Percentiles rank a stretch among this genome's conserved stretches.
These are phyloP conservation scores for Alectoris magna DNA, from an alignment of 2,797 vertebrate species.

Conservation along the genomic window DNA sequence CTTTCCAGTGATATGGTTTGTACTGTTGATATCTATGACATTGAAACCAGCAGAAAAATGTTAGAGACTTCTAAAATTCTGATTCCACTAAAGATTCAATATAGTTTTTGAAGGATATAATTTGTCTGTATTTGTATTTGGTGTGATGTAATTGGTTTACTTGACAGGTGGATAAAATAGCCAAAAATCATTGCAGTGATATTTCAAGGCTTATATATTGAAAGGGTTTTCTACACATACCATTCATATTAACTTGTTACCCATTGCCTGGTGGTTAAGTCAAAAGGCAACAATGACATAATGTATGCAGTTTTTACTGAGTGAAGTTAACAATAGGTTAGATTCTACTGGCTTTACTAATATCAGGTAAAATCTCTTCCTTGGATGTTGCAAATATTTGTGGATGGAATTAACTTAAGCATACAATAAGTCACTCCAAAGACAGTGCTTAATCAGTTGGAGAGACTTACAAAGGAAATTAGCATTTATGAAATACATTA, in stretches of 20 bases:
- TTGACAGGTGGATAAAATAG: not conserved
- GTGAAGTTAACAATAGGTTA: constrained; percentile 1
- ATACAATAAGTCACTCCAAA: constrained; percentile 59
- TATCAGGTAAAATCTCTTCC: constrained; percentile 6
- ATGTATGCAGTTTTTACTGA: not conserved
- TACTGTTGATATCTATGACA: constrained; percentile 56
- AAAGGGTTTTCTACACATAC: not conserved
- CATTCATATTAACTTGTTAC: not conserved
- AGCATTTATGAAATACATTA: constrained; percentile 47
- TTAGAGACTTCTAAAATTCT: constrained; percentile 38
- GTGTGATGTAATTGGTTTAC: constrained; percentile 19
- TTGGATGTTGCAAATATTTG: constrained; percentile 64
- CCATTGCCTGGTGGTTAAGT: not conserved
- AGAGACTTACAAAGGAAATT: constrained; percentile 54
- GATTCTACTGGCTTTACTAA: constrained; percentile 14
- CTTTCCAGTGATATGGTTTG: constrained; percentile 26
- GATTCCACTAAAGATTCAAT: constrained; percentile 14
- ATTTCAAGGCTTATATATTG: not conserved
- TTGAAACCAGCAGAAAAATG: constrained; percentile 32
- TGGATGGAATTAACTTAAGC: constrained; percentile 62
- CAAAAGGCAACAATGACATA: not conserved
- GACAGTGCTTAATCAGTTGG: constrained; percentile 50
- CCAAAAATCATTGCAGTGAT: not conserved
- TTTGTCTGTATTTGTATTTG: constrained; percentile 19
- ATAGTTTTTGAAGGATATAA: not conserved